Percentiles rank a stretch among this genome's conserved stretches.
Evolutionary conservation across 2,797 vertebrate species (phyloP).

Genomic region (Alcedo atthis): DNA sequence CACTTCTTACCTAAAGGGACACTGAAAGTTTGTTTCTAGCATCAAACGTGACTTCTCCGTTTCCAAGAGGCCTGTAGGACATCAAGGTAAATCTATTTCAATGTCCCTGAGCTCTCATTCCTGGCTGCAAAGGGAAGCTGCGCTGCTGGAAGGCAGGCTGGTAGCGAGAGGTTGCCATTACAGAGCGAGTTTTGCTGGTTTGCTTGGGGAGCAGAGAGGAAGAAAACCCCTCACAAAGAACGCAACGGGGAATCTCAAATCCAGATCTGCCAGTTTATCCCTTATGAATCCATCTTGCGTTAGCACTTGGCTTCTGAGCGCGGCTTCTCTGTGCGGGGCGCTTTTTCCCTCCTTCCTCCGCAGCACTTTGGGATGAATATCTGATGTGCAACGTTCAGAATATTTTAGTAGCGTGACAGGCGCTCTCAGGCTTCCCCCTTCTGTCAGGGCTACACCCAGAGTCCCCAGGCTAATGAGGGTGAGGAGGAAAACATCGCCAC

Average conservation of each 20-base stretch:
- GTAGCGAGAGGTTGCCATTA: background rate
- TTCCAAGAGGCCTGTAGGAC: conserved; percentile 45
- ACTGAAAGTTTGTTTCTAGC: conserved; percentile 55
- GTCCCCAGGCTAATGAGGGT: background rate
- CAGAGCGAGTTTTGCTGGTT: background rate
- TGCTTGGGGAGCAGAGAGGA: background rate
- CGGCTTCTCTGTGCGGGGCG: background rate
- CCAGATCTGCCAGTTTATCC: background rate
- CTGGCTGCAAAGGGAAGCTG: background rate
- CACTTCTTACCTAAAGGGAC: conserved; percentile 61
- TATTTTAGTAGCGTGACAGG: background rate
- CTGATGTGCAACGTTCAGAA: background rate
- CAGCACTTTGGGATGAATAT: background rate
- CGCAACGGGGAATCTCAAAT: background rate
- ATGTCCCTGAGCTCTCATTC: background rate
- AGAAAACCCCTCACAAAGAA: background rate
- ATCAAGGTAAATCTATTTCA: conserved; percentile 54
- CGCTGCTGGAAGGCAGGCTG: background rate
- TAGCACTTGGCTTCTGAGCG: background rate
- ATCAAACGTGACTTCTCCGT: conserved; percentile 49
- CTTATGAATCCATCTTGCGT: background rate
- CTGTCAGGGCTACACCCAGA: background rate
- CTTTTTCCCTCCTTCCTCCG: background rate
- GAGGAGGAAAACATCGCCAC: fast-evolving
- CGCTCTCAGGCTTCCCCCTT: background rate